Evolutionary conservation across 2,888 invertebrate genomes (phyloP), one percentile per base, ranked within the genome.

Genomic region (Aspidapion aeneum): DNA sequence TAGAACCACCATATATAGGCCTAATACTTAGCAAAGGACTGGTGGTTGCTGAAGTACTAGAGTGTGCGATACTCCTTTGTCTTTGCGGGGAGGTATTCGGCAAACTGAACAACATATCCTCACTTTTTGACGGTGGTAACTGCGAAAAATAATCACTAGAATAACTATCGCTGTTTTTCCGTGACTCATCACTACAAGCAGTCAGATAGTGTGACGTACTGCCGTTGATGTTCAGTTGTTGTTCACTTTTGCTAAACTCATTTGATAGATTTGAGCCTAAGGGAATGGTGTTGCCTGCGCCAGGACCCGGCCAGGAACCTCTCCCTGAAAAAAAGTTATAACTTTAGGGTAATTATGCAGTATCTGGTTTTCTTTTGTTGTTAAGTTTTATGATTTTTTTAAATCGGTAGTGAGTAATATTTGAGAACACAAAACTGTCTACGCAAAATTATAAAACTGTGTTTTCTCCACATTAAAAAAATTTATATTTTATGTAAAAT

Each of bases 251-350:
- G 69, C 93, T 93, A 72, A 93, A 88, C 72, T 93, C 93, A 61
- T 72, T 77, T 17, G 75, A 54, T n/a, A 78, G 69, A 21, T 71
- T 75, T 18, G 69, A 68, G 1, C 82, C 75, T 68, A 83, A 78
- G 70, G 83, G 78, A 54, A 84, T 79, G 57, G 84, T 83, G 0
- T 84, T 85, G 0, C 82, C 82, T 2, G 82, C 78, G 54, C 88
- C 89, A 0, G 93, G 93, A 0, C 93, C 93, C 0, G 93, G 93
- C 93, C 93, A 94, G 1, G 92, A 92, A 0, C 93, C 93, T 56
- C 93, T 83, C 0, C 91, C 90, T 35, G 12, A 35, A 35, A n/a
- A n/a, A n/a, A n/a, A n/a, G n/a, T n/a, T n/a, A n/a, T n/a, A n/a
- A n/a, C n/a, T n/a, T n/a, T n/a, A n/a, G n/a, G n/a, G n/a, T n/a